Evolutionary conservation across 2,113 vertebrate genomes (phyloP).

Genomic region (Strix uralensis): DNA sequence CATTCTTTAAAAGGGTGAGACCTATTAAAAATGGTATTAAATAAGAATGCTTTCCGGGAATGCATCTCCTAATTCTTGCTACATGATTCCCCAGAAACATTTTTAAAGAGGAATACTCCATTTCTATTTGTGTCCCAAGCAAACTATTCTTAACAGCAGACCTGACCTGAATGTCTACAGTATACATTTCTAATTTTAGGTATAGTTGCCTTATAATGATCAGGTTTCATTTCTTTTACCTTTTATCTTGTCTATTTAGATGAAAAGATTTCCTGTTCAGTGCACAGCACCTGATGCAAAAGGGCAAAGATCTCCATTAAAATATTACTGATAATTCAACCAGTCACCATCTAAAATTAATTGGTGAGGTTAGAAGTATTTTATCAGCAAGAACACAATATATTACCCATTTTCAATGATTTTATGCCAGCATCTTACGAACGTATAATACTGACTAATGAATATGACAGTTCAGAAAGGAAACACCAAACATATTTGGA

Average conservation of each 20-base stretch:
- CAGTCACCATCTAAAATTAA: not conserved
- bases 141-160: not conserved
- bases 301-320: not conserved
- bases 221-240: not conserved
- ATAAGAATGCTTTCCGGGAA: not conserved
- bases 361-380: not conserved
- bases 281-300: not conserved
- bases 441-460: not conserved
- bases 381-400: not conserved
- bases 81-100: not conserved
- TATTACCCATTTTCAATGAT: not conserved
- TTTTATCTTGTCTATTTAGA: not conserved
- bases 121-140: not conserved
- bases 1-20: not conserved
- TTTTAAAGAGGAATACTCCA: not conserved
- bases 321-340: not conserved
- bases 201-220: not conserved
- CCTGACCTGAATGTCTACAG: not conserved
- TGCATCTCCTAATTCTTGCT: not conserved
- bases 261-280: not conserved
- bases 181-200: not conserved
- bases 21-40: not conserved
- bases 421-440: not conserved
- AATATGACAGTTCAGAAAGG: not conserved
- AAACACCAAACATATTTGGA: conserved; percentile 28